Evolutionary conservation across 2,888 invertebrate genomes (phyloP).

Genomic region (Allolobophora icterica): DNA sequence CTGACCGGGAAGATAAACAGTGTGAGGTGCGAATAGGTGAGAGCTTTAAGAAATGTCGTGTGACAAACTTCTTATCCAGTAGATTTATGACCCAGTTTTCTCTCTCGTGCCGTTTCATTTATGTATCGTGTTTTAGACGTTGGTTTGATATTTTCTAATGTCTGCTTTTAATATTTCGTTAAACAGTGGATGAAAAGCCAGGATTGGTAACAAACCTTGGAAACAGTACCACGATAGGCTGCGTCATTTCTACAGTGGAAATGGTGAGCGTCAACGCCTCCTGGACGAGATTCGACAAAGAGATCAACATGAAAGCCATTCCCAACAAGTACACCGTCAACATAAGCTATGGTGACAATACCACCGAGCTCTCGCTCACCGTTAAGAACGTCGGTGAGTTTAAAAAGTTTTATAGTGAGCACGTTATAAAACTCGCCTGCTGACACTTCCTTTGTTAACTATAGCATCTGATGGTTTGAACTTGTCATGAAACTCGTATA

Average conservation of each 20-base stretch:
- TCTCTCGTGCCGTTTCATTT: too few relatives aligned
- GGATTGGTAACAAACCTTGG: slow-evolving; percentile 29
- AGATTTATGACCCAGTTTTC: too few relatives aligned
- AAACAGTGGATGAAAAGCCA: slow-evolving; percentile 20
- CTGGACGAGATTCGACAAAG: neutral
- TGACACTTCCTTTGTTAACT: neutral
- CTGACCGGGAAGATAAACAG: too few relatives aligned
- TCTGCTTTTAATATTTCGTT: neutral
- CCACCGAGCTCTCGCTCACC: slow-evolving; percentile 27
- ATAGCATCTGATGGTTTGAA: neutral
- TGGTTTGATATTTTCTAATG: neutral
- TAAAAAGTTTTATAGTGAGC: neutral
- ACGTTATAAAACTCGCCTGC: neutral
- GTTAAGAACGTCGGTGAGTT: slow-evolving; percentile 34
- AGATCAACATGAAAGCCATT: neutral
- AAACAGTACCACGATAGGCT: slow-evolving; percentile 28
- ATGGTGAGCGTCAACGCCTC: neutral
- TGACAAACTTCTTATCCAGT: too few relatives aligned
- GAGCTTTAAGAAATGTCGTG: too few relatives aligned
- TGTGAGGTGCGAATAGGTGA: too few relatives aligned
- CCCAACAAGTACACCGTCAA: slow-evolving; percentile 29
- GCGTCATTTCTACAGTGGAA: neutral
- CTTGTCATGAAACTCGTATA: neutral
- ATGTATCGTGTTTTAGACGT: neutral
- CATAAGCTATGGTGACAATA: slow-evolving; percentile 8